Base-by-base conservation (phyloP, 2,113 vertebrate genomes). In the Zosterops pallidus region DNA sequence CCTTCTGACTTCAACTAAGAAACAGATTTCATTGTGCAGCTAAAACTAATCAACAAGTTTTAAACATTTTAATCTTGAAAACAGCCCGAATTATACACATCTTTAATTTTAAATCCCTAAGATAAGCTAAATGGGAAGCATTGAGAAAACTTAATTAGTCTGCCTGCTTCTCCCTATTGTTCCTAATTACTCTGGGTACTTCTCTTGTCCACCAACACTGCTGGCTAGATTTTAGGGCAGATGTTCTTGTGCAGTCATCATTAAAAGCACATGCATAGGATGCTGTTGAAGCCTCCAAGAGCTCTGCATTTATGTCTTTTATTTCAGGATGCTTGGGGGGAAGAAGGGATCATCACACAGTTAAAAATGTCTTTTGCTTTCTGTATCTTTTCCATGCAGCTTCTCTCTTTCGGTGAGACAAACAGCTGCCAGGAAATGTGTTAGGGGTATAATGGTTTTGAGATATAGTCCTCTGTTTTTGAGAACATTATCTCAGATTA, bases 211-310 rank as follows among this genome's bases (percentile, higher is more conserved):
- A 86, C 83, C 37, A 89, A 62, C 84, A 86, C 47, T 82, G 52
- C 62, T 94, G 44, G 47, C 80, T 92, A 76, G 31, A 79, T 86
- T 86, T 78, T 64, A 94, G 74, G 49, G 83, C 74, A 89, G 74
- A 86, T 82, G 22, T 92, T 91, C 69, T 44, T 84, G 15, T 77
- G 69, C 28, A 78, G 13, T 75, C 65, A 68, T 64, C 53, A 64
- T 87, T 93, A 79, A 76, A 94, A 94, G n/a, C n/a, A 76, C 6
- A 28, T n/a, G 28, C 15, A 60, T 5, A 87, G 53, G 56, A 60
- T 87, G 74, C 53, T 89, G 33, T 52, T 75, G 78, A 83, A 87
- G 41, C 59, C 46, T 91, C 22, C 39, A 79, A 85, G 70, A 6
- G 2, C 74, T 93, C 53, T 94, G 75, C 57, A 57, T 83, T 89